Evolutionary conservation across 1,140 invertebrate genomes (phyloP).

Genomic region (Cydia splendana): DNA sequence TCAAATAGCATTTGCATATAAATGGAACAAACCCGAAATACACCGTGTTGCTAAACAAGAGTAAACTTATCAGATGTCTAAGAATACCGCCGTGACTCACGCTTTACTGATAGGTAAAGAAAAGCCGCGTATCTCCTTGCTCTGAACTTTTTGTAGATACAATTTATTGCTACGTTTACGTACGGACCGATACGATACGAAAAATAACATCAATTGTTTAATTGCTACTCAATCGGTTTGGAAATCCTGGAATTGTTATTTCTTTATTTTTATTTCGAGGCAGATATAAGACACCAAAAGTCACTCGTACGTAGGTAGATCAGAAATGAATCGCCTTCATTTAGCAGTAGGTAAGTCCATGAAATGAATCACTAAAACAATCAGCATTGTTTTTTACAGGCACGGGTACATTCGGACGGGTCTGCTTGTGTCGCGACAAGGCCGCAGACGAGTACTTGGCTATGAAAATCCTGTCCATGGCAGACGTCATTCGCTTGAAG

Average conservation of each 20-base stretch:
- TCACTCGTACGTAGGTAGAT: neutral
- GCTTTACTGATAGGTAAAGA: constrained; percentile 40
- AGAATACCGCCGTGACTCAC: constrained; percentile 39
- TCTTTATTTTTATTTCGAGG: neutral
- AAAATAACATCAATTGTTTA: neutral
- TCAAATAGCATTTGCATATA: constrained; percentile 15
- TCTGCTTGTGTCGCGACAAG: constrained; percentile 91
- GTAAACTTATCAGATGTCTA: constrained; percentile 31
- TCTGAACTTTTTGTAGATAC: constrained; percentile 30
- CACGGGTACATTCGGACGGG: constrained; percentile 96
- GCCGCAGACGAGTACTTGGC: constrained; percentile 89
- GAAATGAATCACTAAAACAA: neutral
- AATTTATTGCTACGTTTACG: constrained; percentile 37
- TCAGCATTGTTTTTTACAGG: constrained; percentile 82
- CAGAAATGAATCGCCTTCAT: neutral
- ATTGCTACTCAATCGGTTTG: neutral
- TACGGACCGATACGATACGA: too few species aligned
- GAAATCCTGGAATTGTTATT: neutral
- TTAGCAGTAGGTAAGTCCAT: neutral
- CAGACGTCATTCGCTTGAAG: constrained; percentile 95
- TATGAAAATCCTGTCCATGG: constrained; percentile 95
- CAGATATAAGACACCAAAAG: neutral
- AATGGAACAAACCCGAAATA: constrained; percentile 27
- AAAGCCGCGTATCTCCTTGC: constrained; percentile 36
- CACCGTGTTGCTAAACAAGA: constrained; percentile 22